Evolutionary conservation across 2,113 vertebrate species (phyloP), one percentile per base, ranked within the genome.

Genomic region (Stegostoma tigrinum): DNA sequence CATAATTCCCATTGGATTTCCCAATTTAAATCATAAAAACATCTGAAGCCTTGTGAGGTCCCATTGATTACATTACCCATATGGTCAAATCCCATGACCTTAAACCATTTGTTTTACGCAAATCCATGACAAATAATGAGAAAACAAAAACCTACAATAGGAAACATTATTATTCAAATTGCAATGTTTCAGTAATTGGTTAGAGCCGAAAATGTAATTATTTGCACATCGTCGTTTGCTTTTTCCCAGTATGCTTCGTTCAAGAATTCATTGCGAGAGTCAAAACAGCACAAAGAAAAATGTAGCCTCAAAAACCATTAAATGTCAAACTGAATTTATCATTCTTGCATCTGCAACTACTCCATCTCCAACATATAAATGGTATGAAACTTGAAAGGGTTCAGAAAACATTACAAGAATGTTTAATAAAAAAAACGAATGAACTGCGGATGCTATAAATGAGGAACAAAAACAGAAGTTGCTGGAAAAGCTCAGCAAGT

Each of bases 31-130:
- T 95, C 64, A 55, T 97, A 97, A 97, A 67, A 38, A 95, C 94
- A 96, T 97, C 95, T 96, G 96, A 97, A 97, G 96, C 97, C 96
- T 96, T 96, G 85, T 93, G 95, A 96, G 70, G 96, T 96, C 24
- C 27, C 6, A 68, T 48, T 45, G 45, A 95, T 72, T 95, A 95
- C 67, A 70, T 95, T 95, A 75, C 67, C 94, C 94, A 95, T 95
- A 75, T 95, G 94, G 94, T 95, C 68, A 75, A 95, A 75, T 75
- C 42, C 94, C 94, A 72, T 45, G 70, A 52, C 24, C 75, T 72
- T 75, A 95, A 95, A 27, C 67, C 94, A 72, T 95, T 94, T 72
- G 68, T 30, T 95, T 52, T 95, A 95, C 34, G 94, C 52, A 95
- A 95, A 95, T 75, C 67, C 72, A 75, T 72, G 94, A 95, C 94